Evolutionary conservation across 2,888 invertebrate species (phyloP).

Genomic region (Beris morrisii): DNA sequence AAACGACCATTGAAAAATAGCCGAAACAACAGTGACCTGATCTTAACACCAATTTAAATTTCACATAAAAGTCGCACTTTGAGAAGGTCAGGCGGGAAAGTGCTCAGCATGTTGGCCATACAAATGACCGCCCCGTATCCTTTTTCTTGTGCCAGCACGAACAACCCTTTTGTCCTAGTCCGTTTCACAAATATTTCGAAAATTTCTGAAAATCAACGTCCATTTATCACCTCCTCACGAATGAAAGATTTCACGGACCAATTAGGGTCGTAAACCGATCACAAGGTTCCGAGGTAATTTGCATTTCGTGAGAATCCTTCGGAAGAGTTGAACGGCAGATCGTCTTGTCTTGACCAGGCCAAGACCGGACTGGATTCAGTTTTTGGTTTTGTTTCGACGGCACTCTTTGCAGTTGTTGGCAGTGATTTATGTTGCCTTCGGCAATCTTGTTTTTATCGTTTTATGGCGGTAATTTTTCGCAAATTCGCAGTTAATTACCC

Average conservation of each 20-base stretch:
- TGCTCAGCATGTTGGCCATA: conserved; percentile 3
- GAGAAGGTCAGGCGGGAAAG: conserved; percentile 1
- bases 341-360: not conserved
- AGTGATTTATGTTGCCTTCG: conserved; percentile 13
- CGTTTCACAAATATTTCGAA: not conserved
- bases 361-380: not conserved
- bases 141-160: not conserved
- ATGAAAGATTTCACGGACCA: conserved; percentile 30
- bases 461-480: conserved; percentile 17
- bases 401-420: not conserved
- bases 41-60: no score
- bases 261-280: conserved; percentile 31
- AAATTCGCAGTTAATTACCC: conserved; percentile 23
- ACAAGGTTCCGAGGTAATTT: conserved; percentile 27
- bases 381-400: conserved; percentile 9
- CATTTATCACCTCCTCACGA: conserved; percentile 33
- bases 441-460: conserved; percentile 7
- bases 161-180: conserved; percentile 5
- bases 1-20: no score
- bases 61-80: conserved; percentile 11
- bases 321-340: conserved; percentile 11
- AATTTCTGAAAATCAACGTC: conserved; percentile 10
- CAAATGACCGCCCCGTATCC: not conserved
- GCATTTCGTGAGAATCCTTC: conserved; percentile 33
- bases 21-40: no score